phyloP scores from a whole-genome alignment of 2,888 invertebrate genomes.

The Nycteola revayana region DNA sequence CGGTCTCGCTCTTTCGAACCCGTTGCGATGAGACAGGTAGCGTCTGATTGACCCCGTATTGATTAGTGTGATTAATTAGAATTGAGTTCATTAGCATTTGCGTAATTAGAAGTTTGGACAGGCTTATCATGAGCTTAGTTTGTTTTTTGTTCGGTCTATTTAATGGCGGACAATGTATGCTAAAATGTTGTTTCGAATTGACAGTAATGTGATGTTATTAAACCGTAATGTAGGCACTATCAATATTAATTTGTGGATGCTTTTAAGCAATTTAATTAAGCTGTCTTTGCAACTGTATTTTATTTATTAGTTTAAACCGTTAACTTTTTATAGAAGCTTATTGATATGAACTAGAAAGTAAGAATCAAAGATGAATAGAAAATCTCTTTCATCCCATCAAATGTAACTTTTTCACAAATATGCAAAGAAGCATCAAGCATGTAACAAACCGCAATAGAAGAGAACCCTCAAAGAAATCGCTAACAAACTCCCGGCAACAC shows the following conservation, averaged over 20 bases:
- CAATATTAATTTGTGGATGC: slow-evolving; percentile 15
- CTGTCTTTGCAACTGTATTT: too few species aligned
- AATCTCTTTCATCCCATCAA: slow-evolving; percentile 14
- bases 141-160: slow-evolving; percentile 22
- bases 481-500: slow-evolving; percentile 48
- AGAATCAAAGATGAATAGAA: slow-evolving; percentile 6
- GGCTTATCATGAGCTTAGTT: slow-evolving; percentile 20
- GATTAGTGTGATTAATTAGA: slow-evolving; percentile 65
- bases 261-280: neutral
- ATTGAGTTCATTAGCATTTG: slow-evolving; percentile 52
- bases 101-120: slow-evolving; percentile 45
- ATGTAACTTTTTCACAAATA: slow-evolving; percentile 28
- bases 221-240: too few species aligned
- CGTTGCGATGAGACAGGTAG: slow-evolving; percentile 36
- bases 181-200: slow-evolving; percentile 19
- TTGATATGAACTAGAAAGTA: neutral
- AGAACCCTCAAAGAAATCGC: slow-evolving; percentile 49
- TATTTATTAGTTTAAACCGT: too few species aligned
- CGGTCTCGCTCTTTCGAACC: slow-evolving; percentile 49
- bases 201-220: too few species aligned
- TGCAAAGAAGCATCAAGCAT: slow-evolving; percentile 36
- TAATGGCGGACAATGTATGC: slow-evolving; percentile 22
- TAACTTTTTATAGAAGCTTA: neutral
- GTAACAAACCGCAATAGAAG: slow-evolving; percentile 10
- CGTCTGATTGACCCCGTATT: slow-evolving; percentile 62